These are phyloP conservation scores for Nixonia krombeini DNA, from an alignment of 1,140 invertebrate species.

Conservation along the genomic window DNA sequence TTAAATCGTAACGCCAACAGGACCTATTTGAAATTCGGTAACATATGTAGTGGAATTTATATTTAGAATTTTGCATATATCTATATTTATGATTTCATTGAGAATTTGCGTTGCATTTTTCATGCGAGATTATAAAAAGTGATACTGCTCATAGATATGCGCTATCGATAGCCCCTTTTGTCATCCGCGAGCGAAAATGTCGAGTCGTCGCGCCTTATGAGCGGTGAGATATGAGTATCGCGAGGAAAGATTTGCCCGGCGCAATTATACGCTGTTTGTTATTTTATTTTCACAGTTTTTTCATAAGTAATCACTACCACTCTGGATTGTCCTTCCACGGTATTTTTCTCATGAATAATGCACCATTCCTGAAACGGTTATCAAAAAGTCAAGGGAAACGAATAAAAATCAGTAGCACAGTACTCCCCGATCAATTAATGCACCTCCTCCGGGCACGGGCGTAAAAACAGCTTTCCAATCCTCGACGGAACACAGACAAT, in stretches of 20 bases:
- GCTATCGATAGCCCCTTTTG: too few relatives aligned
- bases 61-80: constrained; percentile 28
- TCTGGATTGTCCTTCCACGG: background rate
- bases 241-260: too few relatives aligned
- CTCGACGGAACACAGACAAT: constrained; percentile 11
- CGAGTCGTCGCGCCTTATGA: too few relatives aligned
- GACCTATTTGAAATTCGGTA: constrained; percentile 30
- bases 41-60: constrained; percentile 32
- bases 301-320: constrained; percentile 27
- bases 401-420: background rate
- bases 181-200: too few relatives aligned
- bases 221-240: too few relatives aligned
- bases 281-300: background rate
- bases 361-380: constrained; percentile 4
- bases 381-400: constrained; percentile 14
- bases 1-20: constrained; percentile 24
- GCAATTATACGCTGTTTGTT: background rate
- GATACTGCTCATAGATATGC: too few relatives aligned
- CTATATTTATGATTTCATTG: constrained; percentile 36
- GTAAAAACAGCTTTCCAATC: constrained; percentile 6
- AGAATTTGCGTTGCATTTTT: constrained; percentile 4
- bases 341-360: constrained; percentile 31
- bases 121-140: background rate
- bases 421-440: constrained; percentile 31
- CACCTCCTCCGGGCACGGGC: constrained; percentile 4